Base-by-base conservation (phyloP, 1,140 invertebrate species). In the Ceratosolen fusciceps region DNA sequence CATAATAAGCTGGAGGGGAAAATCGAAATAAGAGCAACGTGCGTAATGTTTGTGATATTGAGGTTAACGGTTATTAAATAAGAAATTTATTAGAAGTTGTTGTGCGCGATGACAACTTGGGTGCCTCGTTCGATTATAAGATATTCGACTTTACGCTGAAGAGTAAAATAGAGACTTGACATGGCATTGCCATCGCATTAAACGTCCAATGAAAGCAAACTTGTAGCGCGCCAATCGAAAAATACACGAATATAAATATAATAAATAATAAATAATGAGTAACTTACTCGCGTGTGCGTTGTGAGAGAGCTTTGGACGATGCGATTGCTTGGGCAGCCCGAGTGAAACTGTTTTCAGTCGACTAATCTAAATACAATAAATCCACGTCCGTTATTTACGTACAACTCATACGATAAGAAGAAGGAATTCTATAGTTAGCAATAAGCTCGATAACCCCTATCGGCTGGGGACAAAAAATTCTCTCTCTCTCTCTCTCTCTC, bases 401-500 rank as follows among this genome's bases (percentile, higher is more conserved):
- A 73, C 24, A 52, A 34, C 26, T 9, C 47, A 54, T 67, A 67
- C 39, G 68, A 78, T 73, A 65, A 49, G 24, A 39, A 3, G 19
- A 37, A n/a, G n/a, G n/a, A 62, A 78, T 43, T 54, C 9, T 49
- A 37, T 5, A 71, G 19, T 31, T 71, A 58, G n/a, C 24, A 58
- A 62, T 73, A 29, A 3, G 14, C 26, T 29, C 47, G 77, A 82
- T 83, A 76, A 76, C 67, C 26, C 77, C 21, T 80, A 80, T 82
- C 75, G 62, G 70, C 58, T 24, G 70, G 26, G 2, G 21, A 34
- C 34, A 74, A 80, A 80, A 72, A 65, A 73, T 56, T 58, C 52
- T n/a, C n/a, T n/a, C n/a, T n/a, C n/a, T n/a, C n/a, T n/a, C n/a
- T n/a, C n/a, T n/a, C n/a, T n/a, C n/a, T n/a, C n/a, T n/a, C n/a